Evolutionary conservation across 2,113 vertebrate species (phyloP).

Genomic region (Octodon degus): DNA sequence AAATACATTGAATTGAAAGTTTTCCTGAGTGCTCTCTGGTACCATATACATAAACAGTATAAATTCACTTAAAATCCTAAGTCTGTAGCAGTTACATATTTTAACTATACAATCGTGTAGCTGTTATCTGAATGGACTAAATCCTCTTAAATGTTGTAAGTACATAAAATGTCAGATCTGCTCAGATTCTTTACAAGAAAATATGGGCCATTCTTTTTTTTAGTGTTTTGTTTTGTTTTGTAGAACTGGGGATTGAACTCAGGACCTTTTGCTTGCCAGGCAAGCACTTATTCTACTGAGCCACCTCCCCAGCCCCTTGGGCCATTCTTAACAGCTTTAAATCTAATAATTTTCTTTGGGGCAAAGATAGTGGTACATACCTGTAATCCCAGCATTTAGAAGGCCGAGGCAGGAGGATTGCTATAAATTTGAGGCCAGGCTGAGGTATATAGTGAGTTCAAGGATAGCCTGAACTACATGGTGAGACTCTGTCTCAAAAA

Average conservation of each 20-base stretch:
- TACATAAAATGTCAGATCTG: neutral
- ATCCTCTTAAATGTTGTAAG: neutral
- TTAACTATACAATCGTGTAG: neutral
- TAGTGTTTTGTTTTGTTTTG: too few species aligned
- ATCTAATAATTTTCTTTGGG: neutral
- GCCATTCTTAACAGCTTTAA: conserved; percentile 11
- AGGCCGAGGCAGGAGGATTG: neutral
- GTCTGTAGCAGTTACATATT: neutral
- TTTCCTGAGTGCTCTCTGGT: conserved; percentile 22
- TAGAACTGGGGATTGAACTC: too few species aligned
- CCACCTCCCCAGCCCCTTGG: neutral
- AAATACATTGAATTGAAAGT: conserved; percentile 12
- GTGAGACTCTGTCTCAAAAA: neutral
- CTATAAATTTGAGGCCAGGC: neutral
- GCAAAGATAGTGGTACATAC: neutral
- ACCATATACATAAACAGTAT: neutral
- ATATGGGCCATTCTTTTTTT: neutral
- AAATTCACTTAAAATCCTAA: conserved; percentile 30
- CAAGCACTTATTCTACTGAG: too few species aligned
- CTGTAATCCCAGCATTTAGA: neutral
- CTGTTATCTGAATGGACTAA: conserved; percentile 3
- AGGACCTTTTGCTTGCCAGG: too few species aligned
- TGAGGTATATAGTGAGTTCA: neutral
- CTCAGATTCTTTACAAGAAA: neutral
- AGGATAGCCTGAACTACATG: neutral